Evolutionary conservation across 2,113 vertebrate genomes (phyloP).

Genomic region (Aythya baeri): DNA sequence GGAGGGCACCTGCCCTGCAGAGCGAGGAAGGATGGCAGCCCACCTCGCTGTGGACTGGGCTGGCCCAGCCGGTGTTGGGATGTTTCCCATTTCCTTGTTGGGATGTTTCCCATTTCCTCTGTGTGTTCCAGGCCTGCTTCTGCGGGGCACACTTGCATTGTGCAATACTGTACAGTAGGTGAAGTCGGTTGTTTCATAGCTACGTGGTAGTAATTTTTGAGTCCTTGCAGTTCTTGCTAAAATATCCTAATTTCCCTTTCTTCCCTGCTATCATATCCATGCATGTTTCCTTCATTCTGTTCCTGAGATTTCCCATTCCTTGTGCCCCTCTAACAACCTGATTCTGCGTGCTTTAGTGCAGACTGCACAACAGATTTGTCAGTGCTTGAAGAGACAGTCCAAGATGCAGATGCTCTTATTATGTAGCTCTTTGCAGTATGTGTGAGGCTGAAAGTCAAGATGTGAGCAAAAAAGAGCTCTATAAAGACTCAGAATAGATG

Average conservation of each 20-base stretch:
- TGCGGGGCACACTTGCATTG: neutral
- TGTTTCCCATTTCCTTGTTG: neutral
- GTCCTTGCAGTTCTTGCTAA: neutral
- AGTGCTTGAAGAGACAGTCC: neutral
- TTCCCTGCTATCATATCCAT: neutral
- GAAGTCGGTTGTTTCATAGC: neutral
- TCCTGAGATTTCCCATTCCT: neutral
- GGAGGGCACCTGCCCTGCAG: too few species aligned
- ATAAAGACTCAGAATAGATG: neutral
- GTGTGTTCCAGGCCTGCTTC: neutral
- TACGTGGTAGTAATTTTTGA: neutral
- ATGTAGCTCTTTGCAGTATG: accelerated
- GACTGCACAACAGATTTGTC: neutral
- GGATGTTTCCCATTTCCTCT: neutral
- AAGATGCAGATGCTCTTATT: neutral
- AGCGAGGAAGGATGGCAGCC: neutral
- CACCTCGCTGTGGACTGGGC: too few species aligned
- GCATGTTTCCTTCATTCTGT: neutral
- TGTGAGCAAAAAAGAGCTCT: neutral
- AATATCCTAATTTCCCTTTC: neutral
- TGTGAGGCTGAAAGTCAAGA: neutral
- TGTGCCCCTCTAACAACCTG: neutral
- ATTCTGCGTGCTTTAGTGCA: neutral
- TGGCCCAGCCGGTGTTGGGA: neutral
- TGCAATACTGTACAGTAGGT: neutral